These are phyloP conservation scores for Tangara arthus DNA, from an alignment of 2,797 vertebrate species.

Conservation along the genomic window DNA sequence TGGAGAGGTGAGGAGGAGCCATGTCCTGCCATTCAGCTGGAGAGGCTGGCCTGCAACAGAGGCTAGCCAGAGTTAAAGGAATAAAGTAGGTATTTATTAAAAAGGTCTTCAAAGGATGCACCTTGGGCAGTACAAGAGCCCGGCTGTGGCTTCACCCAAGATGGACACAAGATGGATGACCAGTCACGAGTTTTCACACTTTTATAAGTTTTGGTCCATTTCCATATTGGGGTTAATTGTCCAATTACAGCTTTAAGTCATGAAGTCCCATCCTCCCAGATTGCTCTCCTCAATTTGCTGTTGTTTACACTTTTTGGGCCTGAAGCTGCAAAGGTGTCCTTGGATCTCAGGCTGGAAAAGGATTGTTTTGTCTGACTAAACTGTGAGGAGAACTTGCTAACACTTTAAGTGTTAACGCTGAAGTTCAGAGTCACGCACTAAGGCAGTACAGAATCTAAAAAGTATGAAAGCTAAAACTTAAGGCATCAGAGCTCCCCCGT, in stretches of 20 bases:
- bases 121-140: not conserved
- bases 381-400: not conserved
- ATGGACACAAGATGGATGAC: not conserved
- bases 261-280: not conserved
- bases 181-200: not conserved
- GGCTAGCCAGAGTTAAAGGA: not conserved
- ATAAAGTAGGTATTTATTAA: not conserved
- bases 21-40: not conserved
- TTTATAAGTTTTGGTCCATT: not conserved
- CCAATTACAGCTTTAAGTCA: not conserved
- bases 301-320: not conserved
- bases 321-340: not conserved
- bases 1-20: accelerated
- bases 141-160: not conserved
- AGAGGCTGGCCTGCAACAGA: not conserved
- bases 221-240: not conserved
- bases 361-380: not conserved
- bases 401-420: not conserved
- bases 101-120: not conserved
- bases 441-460: not conserved
- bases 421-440: not conserved
- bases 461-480: not conserved
- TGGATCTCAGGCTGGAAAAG: not conserved
- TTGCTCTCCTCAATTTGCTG: not conserved
- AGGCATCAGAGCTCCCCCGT: accelerated